These are phyloP conservation scores for Ditylenchus dipsaci DNA, from an alignment of 1,140 invertebrate genomes.

Conservation along the genomic window DNA sequence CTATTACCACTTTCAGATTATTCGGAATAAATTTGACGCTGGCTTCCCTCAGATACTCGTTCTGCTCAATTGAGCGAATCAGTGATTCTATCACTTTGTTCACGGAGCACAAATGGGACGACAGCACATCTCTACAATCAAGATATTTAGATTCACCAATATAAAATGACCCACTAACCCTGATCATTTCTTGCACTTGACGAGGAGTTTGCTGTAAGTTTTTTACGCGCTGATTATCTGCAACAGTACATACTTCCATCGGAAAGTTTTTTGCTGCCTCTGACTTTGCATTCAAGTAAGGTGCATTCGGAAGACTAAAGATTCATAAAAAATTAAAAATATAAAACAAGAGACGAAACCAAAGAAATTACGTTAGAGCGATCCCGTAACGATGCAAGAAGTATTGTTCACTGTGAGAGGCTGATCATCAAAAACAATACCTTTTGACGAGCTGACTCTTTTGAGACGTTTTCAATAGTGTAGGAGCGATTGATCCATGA, in stretches of 20 bases:
- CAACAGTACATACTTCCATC: conserved; percentile 12
- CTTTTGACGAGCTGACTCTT: conserved; percentile 8
- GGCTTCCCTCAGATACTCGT: not conserved
- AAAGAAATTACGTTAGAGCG: not conserved
- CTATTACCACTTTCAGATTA: not conserved
- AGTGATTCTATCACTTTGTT: not conserved
- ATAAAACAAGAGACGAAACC: not conserved
- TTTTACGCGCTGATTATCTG: conserved; percentile 11
- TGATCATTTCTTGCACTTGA: conserved; percentile 12
- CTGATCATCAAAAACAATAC: not conserved
- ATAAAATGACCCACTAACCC: not conserved
- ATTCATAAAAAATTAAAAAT: conserved; percentile 1
- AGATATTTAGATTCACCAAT: not conserved
- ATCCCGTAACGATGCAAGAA: conserved; percentile 1
- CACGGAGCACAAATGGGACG: conserved; percentile 1
- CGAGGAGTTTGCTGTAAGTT: conserved; percentile 6
- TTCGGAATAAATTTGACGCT: not conserved
- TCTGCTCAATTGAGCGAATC: not conserved
- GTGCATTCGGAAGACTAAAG: conserved; percentile 13
- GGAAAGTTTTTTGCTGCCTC: not conserved
- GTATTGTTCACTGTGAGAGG: conserved; percentile 14
- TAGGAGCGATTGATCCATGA: not conserved
- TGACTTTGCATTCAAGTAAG: not conserved
- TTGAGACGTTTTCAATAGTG: not conserved
- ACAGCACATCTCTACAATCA: conserved; percentile 1